Conservation (phyloP, 2,113 vertebrate species). For the Otis tarda region DNA sequence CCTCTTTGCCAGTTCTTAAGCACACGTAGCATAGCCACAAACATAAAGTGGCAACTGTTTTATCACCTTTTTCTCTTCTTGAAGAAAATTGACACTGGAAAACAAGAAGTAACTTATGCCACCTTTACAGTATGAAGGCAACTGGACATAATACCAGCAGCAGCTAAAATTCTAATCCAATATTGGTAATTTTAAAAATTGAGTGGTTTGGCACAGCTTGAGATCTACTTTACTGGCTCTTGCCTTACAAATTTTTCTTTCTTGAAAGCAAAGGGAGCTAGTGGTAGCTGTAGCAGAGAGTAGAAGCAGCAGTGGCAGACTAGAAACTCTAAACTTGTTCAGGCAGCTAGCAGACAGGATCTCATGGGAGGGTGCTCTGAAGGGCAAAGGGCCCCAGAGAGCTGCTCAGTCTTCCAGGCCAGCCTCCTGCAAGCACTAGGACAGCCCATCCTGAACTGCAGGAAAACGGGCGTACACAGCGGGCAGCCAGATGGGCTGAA, state of each 20-base stretch:
- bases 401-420: neutral
- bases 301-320: neutral
- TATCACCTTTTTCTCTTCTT: neutral
- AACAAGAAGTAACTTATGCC: neutral
- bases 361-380: neutral
- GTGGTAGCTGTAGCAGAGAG: neutral
- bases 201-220: neutral
- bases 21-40: neutral
- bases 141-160: neutral
- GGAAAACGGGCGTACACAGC: fast-evolving
- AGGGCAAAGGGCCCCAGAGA: neutral
- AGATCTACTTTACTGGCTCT: neutral
- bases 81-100: neutral
- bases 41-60: neutral
- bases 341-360: neutral
- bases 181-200: neutral
- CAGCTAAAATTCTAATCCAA: neutral
- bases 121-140: neutral
- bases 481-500: neutral
- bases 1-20: neutral
- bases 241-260: neutral
- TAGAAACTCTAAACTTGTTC: neutral
- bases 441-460: neutral
- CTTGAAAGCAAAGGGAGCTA: neutral
- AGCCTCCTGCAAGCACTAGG: neutral